A percentile compares a stretch with the other conserved stretches of the same genome.
phyloP scores from a whole-genome alignment of 2,888 invertebrate species.

The Ophioninae sp. region DNA sequence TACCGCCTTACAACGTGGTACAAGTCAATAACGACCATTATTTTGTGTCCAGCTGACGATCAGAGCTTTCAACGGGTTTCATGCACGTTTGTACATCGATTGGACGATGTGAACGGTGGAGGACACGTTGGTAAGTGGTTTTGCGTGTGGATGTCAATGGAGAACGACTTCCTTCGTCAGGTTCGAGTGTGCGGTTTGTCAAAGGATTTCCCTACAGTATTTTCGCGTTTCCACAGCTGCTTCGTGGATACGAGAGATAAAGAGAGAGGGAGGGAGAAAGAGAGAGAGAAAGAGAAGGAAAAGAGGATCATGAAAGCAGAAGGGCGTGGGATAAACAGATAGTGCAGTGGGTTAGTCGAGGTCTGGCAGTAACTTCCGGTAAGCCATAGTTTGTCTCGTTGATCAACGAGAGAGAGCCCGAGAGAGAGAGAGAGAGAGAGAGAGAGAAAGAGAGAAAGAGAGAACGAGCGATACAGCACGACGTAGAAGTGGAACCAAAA shows the following conservation, averaged over 20 bases:
- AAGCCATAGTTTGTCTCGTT: conserved; percentile 58
- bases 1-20: too few species aligned
- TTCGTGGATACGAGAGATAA: conserved; percentile 18
- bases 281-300: neutral
- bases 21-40: neutral
- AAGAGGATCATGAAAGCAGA: neutral
- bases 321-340: neutral
- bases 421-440: conserved; percentile 4
- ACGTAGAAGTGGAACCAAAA: conserved; percentile 18
- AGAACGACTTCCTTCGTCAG: conserved; percentile 15
- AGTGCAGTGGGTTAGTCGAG: conserved; percentile 59
- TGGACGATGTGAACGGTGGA: neutral
- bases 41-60: neutral
- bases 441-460: conserved; percentile 9
- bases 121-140: neutral
- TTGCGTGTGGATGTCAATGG: neutral
- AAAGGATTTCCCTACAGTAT: conserved; percentile 47
- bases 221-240: conserved; percentile 45
- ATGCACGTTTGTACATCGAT: neutral
- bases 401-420: conserved; percentile 43
- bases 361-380: conserved; percentile 62
- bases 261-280: neutral
- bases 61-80: neutral
- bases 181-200: conserved; percentile 41
- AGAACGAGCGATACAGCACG: neutral